These are phyloP conservation scores for Troides helena DNA, from an alignment of 2,888 invertebrate genomes.

Conservation along the genomic window DNA sequence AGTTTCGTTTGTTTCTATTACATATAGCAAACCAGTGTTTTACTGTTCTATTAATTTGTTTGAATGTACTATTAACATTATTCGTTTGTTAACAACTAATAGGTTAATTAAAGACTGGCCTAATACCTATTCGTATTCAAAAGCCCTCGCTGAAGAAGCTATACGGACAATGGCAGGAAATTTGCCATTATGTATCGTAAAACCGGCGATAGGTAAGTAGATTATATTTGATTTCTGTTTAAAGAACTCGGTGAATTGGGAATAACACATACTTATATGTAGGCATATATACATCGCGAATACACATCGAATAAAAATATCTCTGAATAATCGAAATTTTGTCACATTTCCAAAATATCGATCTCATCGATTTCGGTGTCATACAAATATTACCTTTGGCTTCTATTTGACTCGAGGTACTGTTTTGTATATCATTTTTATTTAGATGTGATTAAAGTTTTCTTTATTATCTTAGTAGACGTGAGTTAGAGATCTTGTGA, in stretches of 20 bases:
- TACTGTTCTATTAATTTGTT: no score
- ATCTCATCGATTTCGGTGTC: not conserved
- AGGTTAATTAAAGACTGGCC: slow-evolving; percentile 32
- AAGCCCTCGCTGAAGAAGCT: slow-evolving; percentile 31
- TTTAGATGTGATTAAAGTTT: not conserved
- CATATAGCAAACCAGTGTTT: no score
- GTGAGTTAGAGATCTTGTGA: no score
- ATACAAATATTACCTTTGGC: not conserved
- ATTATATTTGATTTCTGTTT: not conserved
- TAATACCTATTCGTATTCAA: slow-evolving; percentile 32
- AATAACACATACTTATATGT: no score
- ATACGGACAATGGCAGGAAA: slow-evolving; percentile 23
- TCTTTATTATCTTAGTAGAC: no score
- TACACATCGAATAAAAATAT: no score
- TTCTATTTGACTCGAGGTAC: not conserved
- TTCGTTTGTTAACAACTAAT: not conserved
- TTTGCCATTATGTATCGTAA: slow-evolving; percentile 29
- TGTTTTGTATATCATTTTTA: not conserved
- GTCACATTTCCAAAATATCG: not conserved
- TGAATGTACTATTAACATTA: not conserved
- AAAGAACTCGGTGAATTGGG: no score
- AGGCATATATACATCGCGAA: no score
- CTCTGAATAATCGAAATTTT: no score
- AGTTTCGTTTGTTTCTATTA: no score
- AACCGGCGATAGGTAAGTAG: slow-evolving; percentile 31